Evolutionary conservation across 1,140 invertebrate species (phyloP), one percentile per base, ranked within the genome.

Genomic region (Trichonephila inaurata): DNA sequence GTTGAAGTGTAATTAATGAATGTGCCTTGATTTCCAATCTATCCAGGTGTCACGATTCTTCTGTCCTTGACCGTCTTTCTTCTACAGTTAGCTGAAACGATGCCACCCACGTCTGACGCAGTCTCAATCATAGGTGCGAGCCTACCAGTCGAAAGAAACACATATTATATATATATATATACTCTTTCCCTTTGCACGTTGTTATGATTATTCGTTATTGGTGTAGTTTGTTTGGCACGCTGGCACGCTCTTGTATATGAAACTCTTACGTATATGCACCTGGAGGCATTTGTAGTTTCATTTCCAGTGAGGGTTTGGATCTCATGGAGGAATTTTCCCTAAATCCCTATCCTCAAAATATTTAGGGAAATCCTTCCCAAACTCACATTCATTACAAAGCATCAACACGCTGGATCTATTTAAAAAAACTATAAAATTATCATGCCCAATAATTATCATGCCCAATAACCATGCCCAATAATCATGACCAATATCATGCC

Each of bases 51-150:
- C 96, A 99, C 98, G 96, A 99, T 99, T 97, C 98, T 99, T 96
- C 98, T 99, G 96, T 99, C 99, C 96, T 97, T 99, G 97, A 99
- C 99, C 97, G 98, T 99, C 96, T 99, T 99, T 97, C 99, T 99
- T 96, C 97, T 99, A 96, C 97, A 99, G 97, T 97, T 99, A 96
- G 98, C 98, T 96, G 97, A 99, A 97, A 97, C 98, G 96, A 98
- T 99, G 96, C 99, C 99, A 96, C 98, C 99, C 97, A 99, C 98
- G 96, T 99, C 98, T 96, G 99, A 99, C 96, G 98, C 98, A 96
- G 97, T 99, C 96, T 98, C 99, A 96, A 97, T 99, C 96, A 98
- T 99, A 98, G 99, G 98, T 99, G 92, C 92, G 77, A 44, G 44
- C 60, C 89, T 61, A 33, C 60, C 33, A 60, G 28, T 16, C 81